These are phyloP conservation scores for Myodes glareolus DNA, from an alignment of 2,113 vertebrate species.

Conservation along the genomic window DNA sequence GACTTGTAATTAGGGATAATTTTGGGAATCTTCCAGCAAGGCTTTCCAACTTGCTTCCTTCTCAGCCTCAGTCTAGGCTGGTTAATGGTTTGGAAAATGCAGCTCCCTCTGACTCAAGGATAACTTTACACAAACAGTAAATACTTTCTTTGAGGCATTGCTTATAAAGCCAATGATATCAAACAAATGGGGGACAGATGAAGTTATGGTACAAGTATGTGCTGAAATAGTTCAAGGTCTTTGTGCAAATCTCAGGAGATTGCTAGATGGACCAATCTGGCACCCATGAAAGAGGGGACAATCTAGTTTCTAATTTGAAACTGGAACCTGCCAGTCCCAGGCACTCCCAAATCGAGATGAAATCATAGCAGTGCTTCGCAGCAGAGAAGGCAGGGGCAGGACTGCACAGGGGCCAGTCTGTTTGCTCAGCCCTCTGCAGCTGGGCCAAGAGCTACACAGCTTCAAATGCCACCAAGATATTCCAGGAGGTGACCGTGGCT, in stretches of 20 bases:
- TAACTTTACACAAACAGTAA: slow-evolving; percentile 52
- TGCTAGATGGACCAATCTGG: not conserved
- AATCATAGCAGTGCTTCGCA: fast-evolving
- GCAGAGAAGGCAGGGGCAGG: not conserved
- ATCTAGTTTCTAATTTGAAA: not conserved
- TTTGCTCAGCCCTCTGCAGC: not conserved
- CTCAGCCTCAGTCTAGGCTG: not conserved
- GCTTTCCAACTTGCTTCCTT: not conserved
- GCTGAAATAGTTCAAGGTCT: not conserved
- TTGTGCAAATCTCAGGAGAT: not conserved
- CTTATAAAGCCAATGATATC: slow-evolving; percentile 9
- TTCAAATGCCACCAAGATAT: not conserved
- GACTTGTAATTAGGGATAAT: slow-evolving; percentile 18
- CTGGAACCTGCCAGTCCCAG: not conserved
- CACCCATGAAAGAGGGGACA: not conserved
- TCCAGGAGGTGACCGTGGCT: not conserved
- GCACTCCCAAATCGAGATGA: fast-evolving
- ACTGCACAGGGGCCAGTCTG: too few species aligned
- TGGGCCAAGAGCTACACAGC: not conserved
- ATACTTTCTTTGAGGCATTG: not conserved
- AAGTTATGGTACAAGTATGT: not conserved
- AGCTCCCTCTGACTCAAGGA: slow-evolving; percentile 24
- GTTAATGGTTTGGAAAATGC: slow-evolving; percentile 53
- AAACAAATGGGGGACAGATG: not conserved
- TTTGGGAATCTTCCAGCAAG: slow-evolving; percentile 6